phyloP scores from a whole-genome alignment of 2,888 invertebrate genomes.

The Uropetala carovei region DNA sequence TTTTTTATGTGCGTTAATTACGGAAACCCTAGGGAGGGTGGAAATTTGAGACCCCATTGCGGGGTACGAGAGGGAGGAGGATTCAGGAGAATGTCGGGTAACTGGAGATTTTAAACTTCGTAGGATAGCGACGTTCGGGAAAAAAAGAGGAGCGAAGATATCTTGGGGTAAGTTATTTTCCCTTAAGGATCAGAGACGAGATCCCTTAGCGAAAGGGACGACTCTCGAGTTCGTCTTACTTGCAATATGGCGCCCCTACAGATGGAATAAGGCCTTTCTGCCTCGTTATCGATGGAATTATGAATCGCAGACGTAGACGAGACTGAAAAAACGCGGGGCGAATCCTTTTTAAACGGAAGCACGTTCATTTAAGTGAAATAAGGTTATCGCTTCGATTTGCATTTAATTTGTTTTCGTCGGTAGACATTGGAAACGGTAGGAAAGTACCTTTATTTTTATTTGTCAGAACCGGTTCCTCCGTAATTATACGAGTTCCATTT shows the following conservation, averaged over 20 bases:
- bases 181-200: too few relatives aligned
- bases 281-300: too few relatives aligned
- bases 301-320: too few relatives aligned
- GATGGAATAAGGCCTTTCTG: too few relatives aligned
- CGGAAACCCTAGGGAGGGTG: neutral
- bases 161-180: neutral
- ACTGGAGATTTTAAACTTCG: neutral
- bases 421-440: neutral
- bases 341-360: too few relatives aligned
- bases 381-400: constrained; percentile 15
- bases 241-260: too few relatives aligned
- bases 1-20: constrained; percentile 34
- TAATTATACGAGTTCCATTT: neutral
- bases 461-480: too few relatives aligned
- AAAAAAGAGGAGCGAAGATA: neutral
- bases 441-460: too few relatives aligned
- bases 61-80: neutral
- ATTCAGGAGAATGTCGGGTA: neutral
- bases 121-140: neutral
- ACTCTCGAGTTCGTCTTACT: too few relatives aligned
- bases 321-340: too few relatives aligned
- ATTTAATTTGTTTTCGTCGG: neutral
- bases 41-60: neutral
- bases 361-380: neutral
- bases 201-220: too few relatives aligned